Evolutionary conservation across 2,797 vertebrate species (phyloP), one percentile per base, ranked within the genome.

Genomic region (Melanotaenia boesemani): DNA sequence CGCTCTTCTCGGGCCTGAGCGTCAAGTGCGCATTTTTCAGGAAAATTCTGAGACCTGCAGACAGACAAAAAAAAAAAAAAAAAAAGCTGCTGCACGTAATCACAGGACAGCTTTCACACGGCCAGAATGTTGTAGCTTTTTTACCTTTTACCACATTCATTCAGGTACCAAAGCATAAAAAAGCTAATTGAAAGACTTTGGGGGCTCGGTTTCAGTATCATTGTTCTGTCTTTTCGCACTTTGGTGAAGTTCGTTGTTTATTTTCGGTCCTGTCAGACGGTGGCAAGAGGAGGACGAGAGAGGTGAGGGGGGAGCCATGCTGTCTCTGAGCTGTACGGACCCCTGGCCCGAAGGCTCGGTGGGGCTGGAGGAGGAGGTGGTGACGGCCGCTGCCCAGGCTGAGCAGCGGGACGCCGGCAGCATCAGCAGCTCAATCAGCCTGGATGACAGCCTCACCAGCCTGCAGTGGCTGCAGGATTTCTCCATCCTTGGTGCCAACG

Each of bases 381-480:
- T 92, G 75, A 84, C 85, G 0, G 93, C 93, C 0, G 91, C 93
- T 0, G 88, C 87, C 0, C 92, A 91, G 80, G 87, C 75, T 0
- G 93, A 92, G 80, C 76, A 89, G 75, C 80, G 91, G 86, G 93
- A 90, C 77, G 22, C 41, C 20, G n/a, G n/a, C n/a, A n/a, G n/a
- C n/a, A n/a, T n/a, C n/a, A 8, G 2, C 63, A 16, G 2, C 77
- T n/a, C n/a, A n/a, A n/a, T n/a, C n/a, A n/a, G n/a, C n/a, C n/a
- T n/a, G n/a, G n/a, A n/a, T n/a, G 98, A 99, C 95, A 99, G 97
- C 89, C 93, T 99, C 84, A 98, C 97, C 83, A 99, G 96, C 89
- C 96, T 99, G 64, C 96, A 97, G 90, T 99, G 98, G 98, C 95
- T 99, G 70, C 96, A 97, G 90, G 97, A 98, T 77, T 99, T 98